Conservation (phyloP, 2,888 invertebrate species). For the Pyrrhosoma nymphula region DNA sequence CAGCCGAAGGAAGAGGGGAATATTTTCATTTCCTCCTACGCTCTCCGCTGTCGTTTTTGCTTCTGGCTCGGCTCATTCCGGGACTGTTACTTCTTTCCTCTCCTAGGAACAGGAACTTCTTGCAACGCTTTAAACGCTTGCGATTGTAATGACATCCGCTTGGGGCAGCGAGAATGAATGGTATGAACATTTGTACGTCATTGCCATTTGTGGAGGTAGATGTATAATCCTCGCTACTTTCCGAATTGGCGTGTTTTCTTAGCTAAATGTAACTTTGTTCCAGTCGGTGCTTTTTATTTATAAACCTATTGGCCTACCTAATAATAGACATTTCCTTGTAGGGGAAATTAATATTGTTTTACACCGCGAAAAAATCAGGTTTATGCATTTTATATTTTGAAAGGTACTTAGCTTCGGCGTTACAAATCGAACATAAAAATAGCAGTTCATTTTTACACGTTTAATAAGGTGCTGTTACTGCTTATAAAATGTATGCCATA, state of each 20-base stretch:
- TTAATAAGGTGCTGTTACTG: too few relatives aligned
- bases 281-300: too few relatives aligned
- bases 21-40: neutral
- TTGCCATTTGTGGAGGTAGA: neutral
- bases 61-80: too few relatives aligned
- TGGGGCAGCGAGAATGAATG: neutral
- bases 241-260: too few relatives aligned
- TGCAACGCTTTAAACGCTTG: neutral
- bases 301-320: too few relatives aligned
- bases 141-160: neutral
- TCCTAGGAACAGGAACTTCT: neutral
- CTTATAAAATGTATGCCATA: neutral
- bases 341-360: neutral
- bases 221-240: too few relatives aligned
- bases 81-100: neutral
- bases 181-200: neutral
- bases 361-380: neutral
- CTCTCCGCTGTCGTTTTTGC: neutral
- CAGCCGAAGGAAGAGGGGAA: neutral
- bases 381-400: neutral
- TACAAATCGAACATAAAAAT: too few relatives aligned
- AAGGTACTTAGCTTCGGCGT: too few relatives aligned
- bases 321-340: neutral
- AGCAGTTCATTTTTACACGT: too few relatives aligned
- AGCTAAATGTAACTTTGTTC: too few relatives aligned